Conservation (phyloP, 1,140 invertebrate genomes). For the Scaptomyza hsui region DNA sequence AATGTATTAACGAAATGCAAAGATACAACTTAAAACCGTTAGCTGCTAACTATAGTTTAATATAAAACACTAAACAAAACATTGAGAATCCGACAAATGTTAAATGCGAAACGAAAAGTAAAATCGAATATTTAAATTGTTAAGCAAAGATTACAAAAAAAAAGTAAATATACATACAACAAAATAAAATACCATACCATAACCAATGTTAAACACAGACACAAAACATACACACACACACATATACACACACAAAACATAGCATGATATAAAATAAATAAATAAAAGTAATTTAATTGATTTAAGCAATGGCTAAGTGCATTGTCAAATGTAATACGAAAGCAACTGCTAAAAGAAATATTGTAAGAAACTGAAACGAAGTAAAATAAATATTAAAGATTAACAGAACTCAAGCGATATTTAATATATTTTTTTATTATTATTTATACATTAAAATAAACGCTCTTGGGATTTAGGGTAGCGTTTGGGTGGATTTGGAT, state of each 20-base stretch:
- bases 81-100: slow-evolving; percentile 50
- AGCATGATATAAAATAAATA: slow-evolving; percentile 31
- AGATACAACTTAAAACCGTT: slow-evolving; percentile 46
- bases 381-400: slow-evolving; percentile 47
- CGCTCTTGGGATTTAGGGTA: too few species aligned
- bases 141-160: slow-evolving; percentile 59
- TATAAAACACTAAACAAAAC: slow-evolving; percentile 24
- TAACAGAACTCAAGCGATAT: slow-evolving; percentile 3
- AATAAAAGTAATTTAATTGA: slow-evolving; percentile 19
- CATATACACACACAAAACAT: slow-evolving; percentile 42
- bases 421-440: too few species aligned
- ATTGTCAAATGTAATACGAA: slow-evolving; percentile 43
- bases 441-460: too few species aligned
- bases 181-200: slow-evolving; percentile 45
- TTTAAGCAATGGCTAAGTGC: slow-evolving; percentile 32
- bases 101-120: slow-evolving; percentile 38
- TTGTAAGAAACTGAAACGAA: slow-evolving; percentile 47
- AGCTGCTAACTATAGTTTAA: slow-evolving; percentile 64
- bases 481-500: slow-evolving; percentile 89
- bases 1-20: slow-evolving; percentile 46
- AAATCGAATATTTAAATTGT: slow-evolving; percentile 54
- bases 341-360: slow-evolving; percentile 41
- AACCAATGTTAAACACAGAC: slow-evolving; percentile 65
- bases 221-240: slow-evolving; percentile 43
- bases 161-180: slow-evolving; percentile 35